Base-by-base conservation (phyloP, 1,140 invertebrate genomes). In the Polypedilum pembai region DNA sequence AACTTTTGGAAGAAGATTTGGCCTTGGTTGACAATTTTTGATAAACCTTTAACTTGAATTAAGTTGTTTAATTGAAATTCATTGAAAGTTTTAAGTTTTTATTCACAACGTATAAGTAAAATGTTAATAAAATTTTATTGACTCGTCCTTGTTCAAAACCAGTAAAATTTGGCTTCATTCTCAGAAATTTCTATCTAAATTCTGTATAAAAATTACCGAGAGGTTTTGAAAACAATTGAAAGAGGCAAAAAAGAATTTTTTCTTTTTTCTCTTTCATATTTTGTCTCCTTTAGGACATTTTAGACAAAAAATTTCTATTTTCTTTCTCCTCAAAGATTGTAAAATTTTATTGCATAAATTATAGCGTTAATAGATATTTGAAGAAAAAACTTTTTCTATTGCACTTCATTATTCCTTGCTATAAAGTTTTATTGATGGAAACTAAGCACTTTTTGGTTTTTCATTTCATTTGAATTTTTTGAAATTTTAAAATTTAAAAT, bases 321-420 rank as follows among this genome's bases (percentile, higher is more conserved):
- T 15, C 24, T 33, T 33, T 33, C 24, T 33, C 24, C 5, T 33
- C 24, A 33, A 33, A 33, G 45, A n/a, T n/a, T 56, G 45, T 56
- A 56, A 56, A 56, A 56, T 12, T 56, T 56, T 56, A 56, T 56
- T 56, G 45, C 45, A 56, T 56, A 56, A 56, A 56, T 56, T 56
- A 56, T 56, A 56, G 45, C 45, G 45, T 56, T 56, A 56, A 56
- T 56, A 56, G 45, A 12, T 56, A 56, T 56, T 56, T 56, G 45
- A 12, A n/a, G 45, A 56, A 56, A 56, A 45, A 56, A 56, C 4
- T 56, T n/a, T 56, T 56, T 56, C 45, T 56, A 56, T 56, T 56
- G 45, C 45, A 56, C 45, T 56, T n/a, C 45, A 56, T 56, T 56
- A 56, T 56, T 12, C n/a, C 12, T 8, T 56, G 12, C n/a, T 56